phyloP scores from a whole-genome alignment of 2,888 invertebrate species.

The Icerya purchasi region DNA sequence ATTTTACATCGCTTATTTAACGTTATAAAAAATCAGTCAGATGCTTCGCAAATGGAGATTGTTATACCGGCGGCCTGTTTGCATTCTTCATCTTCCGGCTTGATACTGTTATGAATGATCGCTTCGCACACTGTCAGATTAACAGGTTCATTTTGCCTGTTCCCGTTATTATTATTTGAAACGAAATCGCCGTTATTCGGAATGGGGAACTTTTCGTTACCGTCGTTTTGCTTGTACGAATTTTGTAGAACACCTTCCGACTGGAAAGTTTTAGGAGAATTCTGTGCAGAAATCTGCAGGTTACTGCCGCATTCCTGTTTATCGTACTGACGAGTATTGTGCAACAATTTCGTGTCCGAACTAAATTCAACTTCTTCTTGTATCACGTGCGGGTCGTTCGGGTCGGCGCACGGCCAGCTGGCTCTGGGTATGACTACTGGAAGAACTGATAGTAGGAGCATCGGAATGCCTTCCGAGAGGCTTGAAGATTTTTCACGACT shows the following conservation, averaged over 20 bases:
- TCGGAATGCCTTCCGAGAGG: slow-evolving; percentile 44
- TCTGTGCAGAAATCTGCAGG: too few relatives aligned
- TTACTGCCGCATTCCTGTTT: background rate
- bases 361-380: slow-evolving; percentile 38
- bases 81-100: background rate
- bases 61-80: background rate
- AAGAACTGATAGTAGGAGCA: slow-evolving; percentile 41
- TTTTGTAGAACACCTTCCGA: too few relatives aligned
- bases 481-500: slow-evolving; percentile 32
- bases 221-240: background rate
- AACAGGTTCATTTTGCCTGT: background rate
- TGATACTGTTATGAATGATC: background rate
- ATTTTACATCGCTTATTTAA: too few relatives aligned
- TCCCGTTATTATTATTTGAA: background rate
- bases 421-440: slow-evolving; percentile 55
- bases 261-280: too few relatives aligned
- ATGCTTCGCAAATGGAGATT: background rate
- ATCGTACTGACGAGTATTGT: background rate
- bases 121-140: background rate
- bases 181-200: background rate
- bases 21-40: background rate
- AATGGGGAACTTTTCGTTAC: background rate
- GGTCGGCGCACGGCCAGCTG: slow-evolving; percentile 54
- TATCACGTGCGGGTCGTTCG: slow-evolving; percentile 26
- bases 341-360: slow-evolving; percentile 37